Evolutionary conservation across 2,113 vertebrate genomes (phyloP).

Genomic region (Nycticryphes semicollaris): DNA sequence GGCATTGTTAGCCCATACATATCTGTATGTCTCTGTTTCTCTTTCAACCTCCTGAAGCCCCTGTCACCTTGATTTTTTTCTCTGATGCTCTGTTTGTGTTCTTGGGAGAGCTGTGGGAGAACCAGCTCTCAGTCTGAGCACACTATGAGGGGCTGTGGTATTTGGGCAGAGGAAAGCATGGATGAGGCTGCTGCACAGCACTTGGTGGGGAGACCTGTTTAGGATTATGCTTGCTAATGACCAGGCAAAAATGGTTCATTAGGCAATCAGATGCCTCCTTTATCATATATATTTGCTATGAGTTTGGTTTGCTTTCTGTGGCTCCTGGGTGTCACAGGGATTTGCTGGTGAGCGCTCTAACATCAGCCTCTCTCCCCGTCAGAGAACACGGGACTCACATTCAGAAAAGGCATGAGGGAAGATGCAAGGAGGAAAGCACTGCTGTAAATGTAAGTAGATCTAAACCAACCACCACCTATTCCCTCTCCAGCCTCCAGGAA

Average conservation of each 20-base stretch:
- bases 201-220: background rate
- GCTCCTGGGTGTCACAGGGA: background rate
- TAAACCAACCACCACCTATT: background rate
- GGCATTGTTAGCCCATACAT: background rate
- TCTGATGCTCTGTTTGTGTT: background rate
- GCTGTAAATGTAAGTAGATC: background rate
- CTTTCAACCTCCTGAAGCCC: background rate
- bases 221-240: background rate
- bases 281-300: background rate
- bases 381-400: background rate
- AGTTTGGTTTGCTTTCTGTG: background rate
- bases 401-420: constrained; percentile 30
- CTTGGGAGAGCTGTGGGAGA: background rate
- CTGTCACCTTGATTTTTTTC: background rate
- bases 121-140: background rate
- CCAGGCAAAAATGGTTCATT: background rate
- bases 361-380: background rate
- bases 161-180: background rate
- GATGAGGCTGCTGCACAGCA: background rate
- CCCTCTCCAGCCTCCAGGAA: background rate
- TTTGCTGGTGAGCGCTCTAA: background rate
- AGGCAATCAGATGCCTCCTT: background rate
- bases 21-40: background rate
- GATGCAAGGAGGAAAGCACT: constrained; percentile 15
- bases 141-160: background rate